Base-by-base conservation (phyloP, 2,797 vertebrate species). In the Thalassophryne amazonica region DNA sequence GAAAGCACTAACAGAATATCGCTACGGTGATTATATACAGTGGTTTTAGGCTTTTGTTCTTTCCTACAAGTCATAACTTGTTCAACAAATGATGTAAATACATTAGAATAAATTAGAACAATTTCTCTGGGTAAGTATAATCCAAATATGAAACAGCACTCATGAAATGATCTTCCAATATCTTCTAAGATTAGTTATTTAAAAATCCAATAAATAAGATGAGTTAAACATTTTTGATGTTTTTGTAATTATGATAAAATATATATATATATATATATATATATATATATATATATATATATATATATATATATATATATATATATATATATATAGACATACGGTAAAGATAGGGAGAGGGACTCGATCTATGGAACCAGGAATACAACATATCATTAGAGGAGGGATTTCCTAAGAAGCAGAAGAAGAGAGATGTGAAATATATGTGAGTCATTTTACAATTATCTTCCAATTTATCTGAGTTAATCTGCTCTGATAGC, bases 401-500 rank as follows among this genome's bases (percentile, higher is more conserved):
- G 23, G 28, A 58, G 71, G 69, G 76, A 72, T 74, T 69, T 81
- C 83, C 84, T 61, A 23, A 16, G 23, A 62, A 69, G 53, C 41
- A 51, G 15, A 43, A 64, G 39, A 54, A 81, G 35, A 38, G 38
- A 78, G 29, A 70, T 71, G 78, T 78, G 3, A 78, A 76, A 85
- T 80, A 78, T 81, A 60, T 49, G 60, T 79, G 61, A 83, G 78
- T 69, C 28, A 15, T 76, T 87, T 82, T 69, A 76, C 75, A 84
- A 73, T 90, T 67, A 78, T 75, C 52, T 69, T 64, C 61, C 73
- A 82, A 78, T 86, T 86, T 70, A 81, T 86, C 72, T 80, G 59
- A 52, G 76, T 78, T 80, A 79, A 81, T 84, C 56, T 56, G 36
- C 56, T 69, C 69, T 81, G 67, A 13, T 2, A 18, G 68, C 40